Percentiles rank a stretch among this genome's conserved stretches.
phyloP scores from a whole-genome alignment of 2,797 vertebrate species.

The Cryptoprocta ferox region DNA sequence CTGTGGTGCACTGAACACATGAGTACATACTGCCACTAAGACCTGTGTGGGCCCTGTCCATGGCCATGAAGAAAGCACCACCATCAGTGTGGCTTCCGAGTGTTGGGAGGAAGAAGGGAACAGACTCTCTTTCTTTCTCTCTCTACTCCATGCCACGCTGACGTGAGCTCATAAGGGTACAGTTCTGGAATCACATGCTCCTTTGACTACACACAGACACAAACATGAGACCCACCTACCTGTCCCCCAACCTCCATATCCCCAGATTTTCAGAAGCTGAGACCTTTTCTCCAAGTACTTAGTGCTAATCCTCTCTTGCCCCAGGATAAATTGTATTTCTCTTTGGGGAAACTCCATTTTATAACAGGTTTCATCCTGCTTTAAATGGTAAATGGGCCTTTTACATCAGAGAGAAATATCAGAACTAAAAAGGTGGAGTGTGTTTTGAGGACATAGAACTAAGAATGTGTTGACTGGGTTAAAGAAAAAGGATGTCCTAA shows the following conservation, averaged over 20 bases:
- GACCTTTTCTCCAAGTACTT: background rate
- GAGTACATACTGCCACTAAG: background rate
- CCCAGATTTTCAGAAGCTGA: background rate
- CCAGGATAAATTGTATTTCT: background rate
- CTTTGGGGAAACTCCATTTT: background rate
- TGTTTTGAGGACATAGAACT: background rate
- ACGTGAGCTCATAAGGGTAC: background rate
- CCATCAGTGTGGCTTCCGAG: background rate
- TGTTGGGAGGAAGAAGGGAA: background rate
- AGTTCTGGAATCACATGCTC: background rate
- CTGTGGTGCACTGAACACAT: background rate
- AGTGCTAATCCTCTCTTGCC: background rate
- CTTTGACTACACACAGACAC: background rate
- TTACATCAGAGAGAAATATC: background rate
- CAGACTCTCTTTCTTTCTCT: background rate
- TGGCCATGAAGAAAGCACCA: background rate
- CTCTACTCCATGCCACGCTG: background rate
- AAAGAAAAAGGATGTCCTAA: background rate
- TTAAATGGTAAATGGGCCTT: background rate
- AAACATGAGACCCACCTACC: background rate
- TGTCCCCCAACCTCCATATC: background rate
- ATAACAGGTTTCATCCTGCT: background rate
- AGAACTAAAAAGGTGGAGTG: background rate
- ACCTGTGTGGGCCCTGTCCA: fast-evolving
- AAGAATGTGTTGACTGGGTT: background rate